Evolutionary conservation across 1,140 invertebrate genomes (phyloP).

Genomic region (Aricia agestis): DNA sequence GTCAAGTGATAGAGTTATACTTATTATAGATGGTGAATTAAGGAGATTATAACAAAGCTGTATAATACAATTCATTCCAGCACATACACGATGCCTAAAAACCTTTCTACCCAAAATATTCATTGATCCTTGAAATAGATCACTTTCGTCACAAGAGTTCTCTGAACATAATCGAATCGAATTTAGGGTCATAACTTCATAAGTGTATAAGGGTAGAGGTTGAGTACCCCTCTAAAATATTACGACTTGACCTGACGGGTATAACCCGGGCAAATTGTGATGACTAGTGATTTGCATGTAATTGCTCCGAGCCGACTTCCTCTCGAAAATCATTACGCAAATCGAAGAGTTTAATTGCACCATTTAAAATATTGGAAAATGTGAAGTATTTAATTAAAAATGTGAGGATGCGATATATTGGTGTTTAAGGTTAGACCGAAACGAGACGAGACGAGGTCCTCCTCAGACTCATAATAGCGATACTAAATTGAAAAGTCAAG

Average conservation of each 20-base stretch:
- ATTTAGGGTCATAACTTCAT: too few species aligned
- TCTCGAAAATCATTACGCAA: constrained; percentile 6
- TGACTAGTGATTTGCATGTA: constrained; percentile 41
- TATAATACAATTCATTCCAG: neutral
- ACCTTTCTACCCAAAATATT: neutral
- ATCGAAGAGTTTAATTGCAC: neutral
- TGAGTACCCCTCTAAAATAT: constrained; percentile 15
- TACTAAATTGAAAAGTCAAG: too few species aligned
- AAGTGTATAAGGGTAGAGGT: neutral
- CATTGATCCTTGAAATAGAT: neutral
- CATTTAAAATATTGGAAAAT: neutral
- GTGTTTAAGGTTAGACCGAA: too few species aligned
- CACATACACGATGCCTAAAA: neutral
- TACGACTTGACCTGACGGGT: constrained; percentile 3
- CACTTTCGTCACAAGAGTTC: neutral
- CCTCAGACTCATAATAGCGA: too few species aligned
- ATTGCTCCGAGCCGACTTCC: constrained; percentile 35
- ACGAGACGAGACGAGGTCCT: too few species aligned
- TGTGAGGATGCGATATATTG: too few species aligned
- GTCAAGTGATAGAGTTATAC: too few species aligned
- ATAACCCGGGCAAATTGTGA: constrained; percentile 26
- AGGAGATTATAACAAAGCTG: neutral
- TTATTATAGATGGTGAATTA: neutral
- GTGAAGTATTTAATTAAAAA: neutral
- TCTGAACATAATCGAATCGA: neutral